Base-by-base conservation (phyloP, 1,140 invertebrate genomes). In the Liolophura sinensis region DNA sequence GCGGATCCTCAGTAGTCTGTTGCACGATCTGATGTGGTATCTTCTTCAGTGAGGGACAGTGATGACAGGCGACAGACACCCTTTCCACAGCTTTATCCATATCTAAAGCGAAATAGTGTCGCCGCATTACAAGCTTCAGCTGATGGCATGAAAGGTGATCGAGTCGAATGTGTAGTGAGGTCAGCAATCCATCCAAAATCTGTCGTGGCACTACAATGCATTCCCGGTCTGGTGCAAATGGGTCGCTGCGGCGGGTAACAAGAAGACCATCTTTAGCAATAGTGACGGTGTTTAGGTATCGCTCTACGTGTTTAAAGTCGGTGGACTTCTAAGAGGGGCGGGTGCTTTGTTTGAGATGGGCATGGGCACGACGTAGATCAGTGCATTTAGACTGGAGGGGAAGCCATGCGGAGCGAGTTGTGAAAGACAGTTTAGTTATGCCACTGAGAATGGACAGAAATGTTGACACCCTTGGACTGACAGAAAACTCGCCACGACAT, bases 181-280 rank as follows among this genome's bases (percentile, higher is more conserved):
- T 70, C 6, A 72, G 20, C 15, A 74, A 46, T 12, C 67, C 72
- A 58, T 69, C 61, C 14, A 74, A 56, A 15, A 74, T 67, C 5
- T n/a, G 50, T 16, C 66, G 48, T 12, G 70, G 66, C 1, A 74
- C 67, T n/a, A 68, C 52, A 49, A 71, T 75, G 0, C 24, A n/a
- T 55, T 70, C 70, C 4, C 25, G 20, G 1, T 24, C 5, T 1
- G 52, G 25, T 11, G 15, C 0, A 0, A 68, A 27, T 27, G 64
- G 68, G n/a, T n/a, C n/a, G n/a, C n/a, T n/a, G n/a, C n/a, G n/a
- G n/a, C n/a, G n/a, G n/a, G n/a, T n/a, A n/a, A n/a, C n/a, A n/a
- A n/a, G n/a, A n/a, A n/a, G n/a, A n/a, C n/a, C n/a, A n/a, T n/a
- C n/a, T n/a, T n/a, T n/a, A n/a, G n/a, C n/a, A n/a, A n/a, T n/a